Base-by-base conservation (phyloP, 2,797 vertebrate genomes). In the Rhynchonycteris naso region DNA sequence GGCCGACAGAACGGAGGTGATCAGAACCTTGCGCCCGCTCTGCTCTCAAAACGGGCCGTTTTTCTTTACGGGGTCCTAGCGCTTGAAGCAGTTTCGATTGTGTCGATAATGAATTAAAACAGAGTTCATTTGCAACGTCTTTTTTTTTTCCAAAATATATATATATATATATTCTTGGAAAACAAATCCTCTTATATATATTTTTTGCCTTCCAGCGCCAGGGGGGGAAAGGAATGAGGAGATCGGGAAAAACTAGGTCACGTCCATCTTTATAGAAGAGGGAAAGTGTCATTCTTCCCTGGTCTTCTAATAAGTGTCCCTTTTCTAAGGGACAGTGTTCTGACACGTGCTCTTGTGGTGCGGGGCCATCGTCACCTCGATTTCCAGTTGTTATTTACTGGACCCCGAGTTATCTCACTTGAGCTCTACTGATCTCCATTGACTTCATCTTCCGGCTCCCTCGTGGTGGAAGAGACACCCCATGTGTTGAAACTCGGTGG, bases 91-190 rank as follows among this genome's bases (percentile, higher is more conserved):
- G 90, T 90, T 94, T 76, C 43, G 43, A 83, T 43, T 68, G 58
- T 94, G 83, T 65, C 74, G 90, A 76, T 96, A 96, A 96, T 95
- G 95, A 95, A 95, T 97, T 95, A 95, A 95, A 95, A 78, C 65
- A 30, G 82, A 76, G 76, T 74, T 96, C 38, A 79, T 18, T 68
- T 82, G 65, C 76, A 72, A 89, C 56, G 7, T 43, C 38, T 43
- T 43, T 43, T 43, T 43, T 7, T 43, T 43, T 43, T n/a, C n/a
- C n/a, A n/a, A n/a, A n/a, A n/a, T n/a, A n/a, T n/a, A n/a, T n/a
- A n/a, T n/a, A n/a, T n/a, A n/a, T n/a, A n/a, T n/a, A 58, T 68
- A 69, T 43, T 33, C 30, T 28, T 52, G 54, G 16, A 75, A 91
- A 94, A 74, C 30, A 83, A 88, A 83, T 65, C 43, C 5, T 43